Conservation (phyloP, 2,113 vertebrate genomes). For the Lathamus discolor region DNA sequence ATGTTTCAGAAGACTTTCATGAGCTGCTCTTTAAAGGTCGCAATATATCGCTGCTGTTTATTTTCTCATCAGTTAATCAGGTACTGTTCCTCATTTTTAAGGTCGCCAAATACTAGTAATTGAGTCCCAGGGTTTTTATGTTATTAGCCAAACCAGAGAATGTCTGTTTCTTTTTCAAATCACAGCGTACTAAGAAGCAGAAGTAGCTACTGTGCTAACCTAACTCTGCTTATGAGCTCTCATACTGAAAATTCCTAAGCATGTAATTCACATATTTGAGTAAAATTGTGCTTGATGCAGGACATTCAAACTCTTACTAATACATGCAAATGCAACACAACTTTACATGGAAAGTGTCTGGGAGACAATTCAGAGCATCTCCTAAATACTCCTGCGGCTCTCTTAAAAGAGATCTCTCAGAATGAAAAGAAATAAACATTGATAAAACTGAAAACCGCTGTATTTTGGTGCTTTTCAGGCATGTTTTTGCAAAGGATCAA, state of each 20-base stretch:
- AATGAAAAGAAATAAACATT: background rate
- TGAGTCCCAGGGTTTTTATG: background rate
- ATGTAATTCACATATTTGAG: background rate
- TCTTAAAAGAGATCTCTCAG: background rate
- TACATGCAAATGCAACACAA: background rate
- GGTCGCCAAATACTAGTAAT: background rate
- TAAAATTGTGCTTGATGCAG: background rate
- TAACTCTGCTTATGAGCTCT: background rate
- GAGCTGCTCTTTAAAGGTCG: constrained; percentile 64
- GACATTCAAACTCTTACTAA: background rate
- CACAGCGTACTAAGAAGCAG: background rate
- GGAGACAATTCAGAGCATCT: background rate
- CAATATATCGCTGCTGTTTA: background rate
- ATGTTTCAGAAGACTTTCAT: background rate
- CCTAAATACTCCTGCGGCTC: background rate
- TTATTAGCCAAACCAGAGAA: background rate
- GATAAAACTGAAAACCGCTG: background rate
- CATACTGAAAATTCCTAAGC: background rate
- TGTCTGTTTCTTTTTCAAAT: background rate
- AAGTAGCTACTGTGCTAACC: background rate
- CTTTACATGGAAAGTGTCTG: background rate
- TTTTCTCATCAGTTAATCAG: constrained; percentile 53
- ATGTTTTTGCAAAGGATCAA: rapidly evolving
- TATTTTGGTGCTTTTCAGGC: background rate
- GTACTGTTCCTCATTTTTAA: background rate